phyloP scores from a whole-genome alignment of 2,888 invertebrate genomes.

The Cryptocheilus praepositus region DNA sequence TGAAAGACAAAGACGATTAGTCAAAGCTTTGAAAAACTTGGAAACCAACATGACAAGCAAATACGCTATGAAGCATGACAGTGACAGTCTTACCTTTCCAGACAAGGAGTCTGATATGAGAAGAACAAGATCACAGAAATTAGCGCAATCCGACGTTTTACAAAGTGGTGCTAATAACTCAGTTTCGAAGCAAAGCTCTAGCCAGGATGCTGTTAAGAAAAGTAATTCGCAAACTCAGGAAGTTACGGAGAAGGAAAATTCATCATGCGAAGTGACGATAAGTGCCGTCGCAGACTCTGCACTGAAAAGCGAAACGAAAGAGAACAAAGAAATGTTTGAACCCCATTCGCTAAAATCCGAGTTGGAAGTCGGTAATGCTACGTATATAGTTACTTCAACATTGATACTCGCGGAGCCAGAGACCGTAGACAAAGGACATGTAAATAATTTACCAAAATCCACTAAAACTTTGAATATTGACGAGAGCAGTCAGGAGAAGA shows the following conservation, averaged over 20 bases:
- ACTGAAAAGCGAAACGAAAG: slow-evolving; percentile 11
- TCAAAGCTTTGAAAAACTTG: slow-evolving; percentile 58
- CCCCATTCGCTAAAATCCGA: slow-evolving; percentile 62
- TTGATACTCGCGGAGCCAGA: slow-evolving; percentile 57
- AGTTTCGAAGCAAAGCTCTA: neutral
- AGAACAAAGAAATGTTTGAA: slow-evolving; percentile 36
- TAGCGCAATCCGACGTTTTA: slow-evolving; percentile 16
- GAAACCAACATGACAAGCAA: slow-evolving; percentile 57
- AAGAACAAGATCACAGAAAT: slow-evolving; percentile 45
- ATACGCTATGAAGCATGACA: slow-evolving; percentile 36
- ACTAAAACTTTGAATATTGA: slow-evolving; percentile 43
- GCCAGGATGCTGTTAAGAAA: slow-evolving; percentile 11
- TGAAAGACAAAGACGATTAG: slow-evolving; percentile 56
- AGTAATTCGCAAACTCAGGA: neutral
- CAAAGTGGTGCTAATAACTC: slow-evolving; percentile 18
- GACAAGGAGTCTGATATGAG: slow-evolving; percentile 44
- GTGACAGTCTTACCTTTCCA: slow-evolving; percentile 26
- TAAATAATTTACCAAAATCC: slow-evolving; percentile 32
- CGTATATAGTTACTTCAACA: slow-evolving; percentile 67
- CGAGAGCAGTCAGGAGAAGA: slow-evolving; percentile 56
- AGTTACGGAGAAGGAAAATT: slow-evolving; percentile 28
- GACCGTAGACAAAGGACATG: slow-evolving; percentile 34
- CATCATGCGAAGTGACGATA: neutral
- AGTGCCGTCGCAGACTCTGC: slow-evolving; percentile 3
- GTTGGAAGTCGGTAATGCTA: slow-evolving; percentile 63